Percentiles rank a stretch among this genome's conserved stretches.
Conservation (phyloP, 2,113 vertebrate species). For the Tilapia sparmanii region DNA sequence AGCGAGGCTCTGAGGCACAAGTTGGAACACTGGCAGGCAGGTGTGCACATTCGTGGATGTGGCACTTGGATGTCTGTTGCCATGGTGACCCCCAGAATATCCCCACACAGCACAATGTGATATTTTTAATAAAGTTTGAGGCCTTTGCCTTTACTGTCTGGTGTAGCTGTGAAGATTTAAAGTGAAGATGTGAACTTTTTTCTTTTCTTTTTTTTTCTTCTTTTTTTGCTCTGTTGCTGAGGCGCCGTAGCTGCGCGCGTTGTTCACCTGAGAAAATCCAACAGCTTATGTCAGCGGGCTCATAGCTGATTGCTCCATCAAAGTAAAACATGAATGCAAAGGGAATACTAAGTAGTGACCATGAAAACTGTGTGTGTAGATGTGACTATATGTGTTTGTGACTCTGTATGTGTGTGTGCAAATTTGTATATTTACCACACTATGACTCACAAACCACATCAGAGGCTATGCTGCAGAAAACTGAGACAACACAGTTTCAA, state of each 20-base stretch:
- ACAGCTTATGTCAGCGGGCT: neutral
- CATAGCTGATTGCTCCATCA: neutral
- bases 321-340: neutral
- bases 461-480: conserved; percentile 57
- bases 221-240: neutral
- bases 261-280: neutral
- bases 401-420: conserved; percentile 11
- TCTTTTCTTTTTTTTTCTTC: neutral
- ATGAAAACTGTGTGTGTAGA: neutral
- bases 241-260: neutral
- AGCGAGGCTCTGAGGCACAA: conserved; percentile 25
- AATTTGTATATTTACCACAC: conserved; percentile 61
- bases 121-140: conserved; percentile 62
- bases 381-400: neutral
- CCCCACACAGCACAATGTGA: conserved; percentile 43
- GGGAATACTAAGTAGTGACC: conserved; percentile 7
- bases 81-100: conserved; percentile 66
- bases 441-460: conserved; percentile 69
- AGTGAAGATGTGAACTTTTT: conserved; percentile 9
- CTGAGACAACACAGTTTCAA: conserved; percentile 68
- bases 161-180: conserved; percentile 6
- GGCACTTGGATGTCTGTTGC: conserved; percentile 68
- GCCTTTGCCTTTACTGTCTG: conserved; percentile 45
- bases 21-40: conserved; percentile 43
- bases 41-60: conserved; percentile 47